Percentiles rank a stretch among this genome's conserved stretches.
phyloP scores from a whole-genome alignment of 2,113 vertebrate genomes.

The Triplophysa tibetana region DNA sequence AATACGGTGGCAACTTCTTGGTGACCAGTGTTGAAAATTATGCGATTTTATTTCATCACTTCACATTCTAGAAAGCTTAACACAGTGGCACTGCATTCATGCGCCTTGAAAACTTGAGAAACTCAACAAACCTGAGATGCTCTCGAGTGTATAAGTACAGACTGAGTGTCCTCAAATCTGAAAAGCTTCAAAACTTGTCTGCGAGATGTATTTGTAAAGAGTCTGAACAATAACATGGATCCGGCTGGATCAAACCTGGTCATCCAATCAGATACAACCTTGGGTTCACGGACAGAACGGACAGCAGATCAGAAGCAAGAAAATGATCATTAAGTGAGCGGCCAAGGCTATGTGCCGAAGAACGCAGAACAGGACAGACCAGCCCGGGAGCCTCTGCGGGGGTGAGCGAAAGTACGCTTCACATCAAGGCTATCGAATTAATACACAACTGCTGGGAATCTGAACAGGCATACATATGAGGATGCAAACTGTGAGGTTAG shows the following conservation, averaged over 20 bases:
- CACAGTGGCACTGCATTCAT: neutral
- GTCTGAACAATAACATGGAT: neutral
- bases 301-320: slow-evolving; percentile 25
- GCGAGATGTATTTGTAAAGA: neutral
- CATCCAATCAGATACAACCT: neutral
- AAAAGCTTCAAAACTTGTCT: neutral
- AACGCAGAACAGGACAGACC: slow-evolving; percentile 9
- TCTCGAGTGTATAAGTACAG: neutral
- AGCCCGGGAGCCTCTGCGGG: neutral
- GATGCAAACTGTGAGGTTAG: slow-evolving; percentile 12
- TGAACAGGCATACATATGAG: slow-evolving; percentile 43
- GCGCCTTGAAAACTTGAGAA: neutral
- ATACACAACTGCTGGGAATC: slow-evolving; percentile 6
- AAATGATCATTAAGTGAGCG: neutral
- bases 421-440: slow-evolving; percentile 34
- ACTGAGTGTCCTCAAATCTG: neutral
- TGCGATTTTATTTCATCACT: too few relatives aligned
- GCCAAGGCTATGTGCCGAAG: slow-evolving; percentile 10
- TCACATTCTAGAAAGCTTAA: neutral
- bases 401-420: slow-evolving; percentile 11
- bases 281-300: slow-evolving; percentile 3
- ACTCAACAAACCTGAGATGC: neutral
- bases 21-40: too few relatives aligned
- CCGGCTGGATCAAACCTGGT: neutral
- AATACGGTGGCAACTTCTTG: too few relatives aligned